Conservation (phyloP, 2,797 vertebrate genomes). For the Anolis apletophallus region DNA sequence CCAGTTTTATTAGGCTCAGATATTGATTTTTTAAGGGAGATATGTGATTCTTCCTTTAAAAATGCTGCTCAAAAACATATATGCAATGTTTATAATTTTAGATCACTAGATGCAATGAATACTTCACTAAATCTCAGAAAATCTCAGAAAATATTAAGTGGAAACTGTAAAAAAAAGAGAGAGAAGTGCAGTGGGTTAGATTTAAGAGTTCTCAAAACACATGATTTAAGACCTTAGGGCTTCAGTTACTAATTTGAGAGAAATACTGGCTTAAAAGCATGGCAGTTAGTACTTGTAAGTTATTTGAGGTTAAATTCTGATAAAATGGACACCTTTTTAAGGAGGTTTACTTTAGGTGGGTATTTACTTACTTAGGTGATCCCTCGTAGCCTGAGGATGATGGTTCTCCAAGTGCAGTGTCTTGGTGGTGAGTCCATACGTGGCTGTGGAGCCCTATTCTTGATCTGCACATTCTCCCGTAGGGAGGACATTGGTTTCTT, state of each 20-base stretch:
- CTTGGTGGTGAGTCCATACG: no score
- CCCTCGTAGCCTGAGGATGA: no score
- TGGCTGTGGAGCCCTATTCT: no score
- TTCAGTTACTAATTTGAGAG: constrained; percentile 15
- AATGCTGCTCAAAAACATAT: constrained; percentile 27
- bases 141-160: background rate
- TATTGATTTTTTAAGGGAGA: constrained; percentile 20
- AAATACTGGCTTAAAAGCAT: background rate
- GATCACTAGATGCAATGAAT: background rate
- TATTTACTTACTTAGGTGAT: no score
- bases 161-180: background rate
- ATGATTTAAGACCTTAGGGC: background rate
- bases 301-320: constrained; percentile 30
- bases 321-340: background rate
- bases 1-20: background rate
- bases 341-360: background rate
- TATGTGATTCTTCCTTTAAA: background rate
- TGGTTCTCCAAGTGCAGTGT: no score
- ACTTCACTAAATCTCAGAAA: constrained; percentile 16
- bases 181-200: background rate
- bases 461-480: no score
- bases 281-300: constrained; percentile 2
- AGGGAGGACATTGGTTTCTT: no score
- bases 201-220: constrained; percentile 24
- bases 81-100: constrained; percentile 22